Evolutionary conservation across 2,888 invertebrate genomes (phyloP).

Genomic region (Colostygia pectinataria): DNA sequence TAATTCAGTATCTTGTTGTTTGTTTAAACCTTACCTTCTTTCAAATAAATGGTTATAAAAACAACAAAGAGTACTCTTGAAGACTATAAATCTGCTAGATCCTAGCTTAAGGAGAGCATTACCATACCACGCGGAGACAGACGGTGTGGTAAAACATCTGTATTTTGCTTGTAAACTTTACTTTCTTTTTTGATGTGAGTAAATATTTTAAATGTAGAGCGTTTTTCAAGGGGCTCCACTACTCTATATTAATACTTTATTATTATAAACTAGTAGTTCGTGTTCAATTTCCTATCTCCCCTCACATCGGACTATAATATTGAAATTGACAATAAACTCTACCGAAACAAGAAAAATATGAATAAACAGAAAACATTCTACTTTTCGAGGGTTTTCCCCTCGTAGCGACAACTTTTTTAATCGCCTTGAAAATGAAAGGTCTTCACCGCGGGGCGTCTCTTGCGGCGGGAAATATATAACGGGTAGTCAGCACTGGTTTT

Average conservation of each 20-base stretch:
- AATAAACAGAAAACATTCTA: conserved; percentile 41
- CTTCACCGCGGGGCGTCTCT: conserved; percentile 41
- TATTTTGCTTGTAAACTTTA: conserved; percentile 12
- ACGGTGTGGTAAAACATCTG: conserved; percentile 20
- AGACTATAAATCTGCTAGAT: conserved; percentile 51
- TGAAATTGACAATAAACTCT: conserved; percentile 53
- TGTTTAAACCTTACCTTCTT: too few species aligned
- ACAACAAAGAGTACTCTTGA: conserved; percentile 20
- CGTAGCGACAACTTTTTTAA: conserved; percentile 63
- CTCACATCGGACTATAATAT: conserved; percentile 40
- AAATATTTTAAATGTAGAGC: not conserved
- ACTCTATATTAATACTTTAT: not conserved
- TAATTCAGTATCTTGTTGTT: too few species aligned
- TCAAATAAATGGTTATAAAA: not conserved
- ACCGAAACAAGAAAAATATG: conserved; percentile 41
- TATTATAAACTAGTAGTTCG: conserved; percentile 1
- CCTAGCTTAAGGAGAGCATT: conserved; percentile 34
- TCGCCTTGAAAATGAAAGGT: conserved; percentile 57
- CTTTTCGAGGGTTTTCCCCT: conserved; percentile 43
- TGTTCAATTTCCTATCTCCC: conserved; percentile 27
- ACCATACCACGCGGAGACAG: conserved; percentile 32
- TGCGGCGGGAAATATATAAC: conserved; percentile 41
- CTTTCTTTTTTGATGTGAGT: conserved; percentile 22
- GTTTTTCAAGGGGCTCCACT: too few species aligned
- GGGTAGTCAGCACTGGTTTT: conserved; percentile 1